These are phyloP conservation scores for Eonycteris spelaea DNA, from an alignment of 2,113 vertebrate genomes.

Conservation along the genomic window DNA sequence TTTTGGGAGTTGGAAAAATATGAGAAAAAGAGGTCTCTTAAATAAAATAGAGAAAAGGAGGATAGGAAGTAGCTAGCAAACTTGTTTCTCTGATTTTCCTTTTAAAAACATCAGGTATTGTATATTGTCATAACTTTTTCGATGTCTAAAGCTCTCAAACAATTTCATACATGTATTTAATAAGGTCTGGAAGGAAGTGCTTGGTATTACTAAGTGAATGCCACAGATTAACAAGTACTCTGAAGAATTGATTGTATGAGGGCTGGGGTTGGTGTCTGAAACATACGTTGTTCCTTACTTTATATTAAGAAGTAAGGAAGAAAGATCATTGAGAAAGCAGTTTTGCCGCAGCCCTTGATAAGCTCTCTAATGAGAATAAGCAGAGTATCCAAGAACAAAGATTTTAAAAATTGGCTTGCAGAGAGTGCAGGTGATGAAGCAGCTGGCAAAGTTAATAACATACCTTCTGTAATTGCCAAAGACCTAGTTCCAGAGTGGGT, in stretches of 20 bases:
- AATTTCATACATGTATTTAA: not conserved
- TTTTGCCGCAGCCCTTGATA: constrained; percentile 70
- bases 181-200: not conserved
- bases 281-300: constrained; percentile 32
- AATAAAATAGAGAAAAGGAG: not conserved
- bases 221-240: not conserved
- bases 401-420: constrained; percentile 76
- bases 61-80: not conserved
- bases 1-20: not conserved
- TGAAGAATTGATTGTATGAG: constrained; percentile 12
- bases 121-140: not conserved
- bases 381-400: constrained; percentile 72
- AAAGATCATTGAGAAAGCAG: constrained; percentile 69
- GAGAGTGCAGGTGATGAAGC: constrained; percentile 75
- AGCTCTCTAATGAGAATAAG: constrained; percentile 75
- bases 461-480: constrained; percentile 73
- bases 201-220: not conserved
- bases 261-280: constrained; percentile 4
- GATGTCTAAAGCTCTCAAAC: not conserved
- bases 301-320: constrained; percentile 38
- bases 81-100: not conserved
- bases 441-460: constrained; percentile 77
- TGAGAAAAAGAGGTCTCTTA: not conserved
- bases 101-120: not conserved
- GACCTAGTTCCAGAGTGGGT: constrained; percentile 64